phyloP scores from a whole-genome alignment of 2,888 invertebrate genomes.

The Epistrophe eligans region DNA sequence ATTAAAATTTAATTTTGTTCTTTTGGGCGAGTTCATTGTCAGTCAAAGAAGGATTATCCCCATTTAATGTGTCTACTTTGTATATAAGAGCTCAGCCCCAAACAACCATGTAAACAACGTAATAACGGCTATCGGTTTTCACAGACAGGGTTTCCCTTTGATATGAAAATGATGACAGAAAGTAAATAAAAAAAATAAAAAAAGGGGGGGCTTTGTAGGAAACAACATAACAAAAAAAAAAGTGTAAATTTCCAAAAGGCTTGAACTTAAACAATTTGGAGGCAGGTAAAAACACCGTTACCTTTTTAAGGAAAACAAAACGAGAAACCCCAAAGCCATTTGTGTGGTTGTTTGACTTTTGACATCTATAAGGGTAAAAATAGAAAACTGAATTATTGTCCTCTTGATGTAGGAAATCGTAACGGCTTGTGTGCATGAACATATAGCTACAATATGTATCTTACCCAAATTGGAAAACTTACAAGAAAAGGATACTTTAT shows the following conservation, averaged over 20 bases:
- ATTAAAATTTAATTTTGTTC: slow-evolving; percentile 68
- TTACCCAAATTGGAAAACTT: slow-evolving; percentile 15
- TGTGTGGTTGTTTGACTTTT: slow-evolving; percentile 30
- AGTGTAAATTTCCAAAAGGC: slow-evolving; percentile 18
- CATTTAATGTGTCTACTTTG: slow-evolving; percentile 28
- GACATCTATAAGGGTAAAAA: slow-evolving; percentile 4
- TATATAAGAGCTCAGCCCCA: not conserved
- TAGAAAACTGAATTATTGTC: slow-evolving; percentile 18
- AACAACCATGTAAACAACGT: slow-evolving; percentile 16
- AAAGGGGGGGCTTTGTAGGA: not conserved
- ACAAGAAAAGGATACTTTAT: not conserved
- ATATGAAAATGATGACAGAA: slow-evolving; percentile 27
- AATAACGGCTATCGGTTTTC: slow-evolving; percentile 14
- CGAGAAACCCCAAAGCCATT: slow-evolving; percentile 9
- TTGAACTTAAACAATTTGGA: slow-evolving; percentile 12
- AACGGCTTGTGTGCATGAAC: not conserved
- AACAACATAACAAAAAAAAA: not conserved
- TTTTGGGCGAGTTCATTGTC: slow-evolving; percentile 39
- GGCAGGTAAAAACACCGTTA: slow-evolving; percentile 10
- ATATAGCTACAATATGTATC: not conserved
- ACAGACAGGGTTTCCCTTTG: slow-evolving; percentile 13
- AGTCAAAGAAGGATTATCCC: slow-evolving; percentile 57
- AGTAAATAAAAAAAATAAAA: slow-evolving; percentile 4
- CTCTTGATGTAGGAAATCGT: not conserved
- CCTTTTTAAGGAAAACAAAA: not conserved